Base-by-base conservation (phyloP, 1,140 invertebrate species). In the Macrobrachium nipponense region DNA sequence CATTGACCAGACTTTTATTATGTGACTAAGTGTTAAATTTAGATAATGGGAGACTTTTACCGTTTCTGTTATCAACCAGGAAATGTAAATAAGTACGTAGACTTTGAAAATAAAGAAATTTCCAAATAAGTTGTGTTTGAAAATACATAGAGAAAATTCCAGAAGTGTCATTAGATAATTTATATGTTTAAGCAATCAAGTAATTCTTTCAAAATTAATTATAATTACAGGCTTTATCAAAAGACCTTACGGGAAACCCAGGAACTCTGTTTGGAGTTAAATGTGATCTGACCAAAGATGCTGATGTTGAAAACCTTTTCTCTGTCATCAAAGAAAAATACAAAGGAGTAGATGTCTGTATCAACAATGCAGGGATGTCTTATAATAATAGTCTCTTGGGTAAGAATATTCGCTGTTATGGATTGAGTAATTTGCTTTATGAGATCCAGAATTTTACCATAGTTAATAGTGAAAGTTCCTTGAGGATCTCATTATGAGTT, bases 331-430 rank as follows among this genome's bases (percentile, higher is more conserved):
- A 90, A 23, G 80, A 66, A 6, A 76, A 89, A 20, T 87, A 88
- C 66, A 91, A 91, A 36, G 89, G 90, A 18, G 89, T 92, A 17
- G 91, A 91, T 87, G 89, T 91, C 0, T 90, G 90, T 80, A 88
- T 92, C 78, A 91, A 91, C 86, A 91, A 91, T 88, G 91, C 91
- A 11, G 91, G 91, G 2, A 60, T 91, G 14, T 87, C 89, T 20
- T 87, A 89, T 70, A 73, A 85, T 18, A 89, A 90, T 5, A 90
- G 90, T 14, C 78, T 92, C 6, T 72, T 91, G 11, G 89, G 86
- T 87, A 70, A 12, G 84, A 58, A 14, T 20, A 85, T 87, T 51
- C 0, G n/a, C n/a, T n/a, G n/a, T n/a, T n/a, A n/a, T n/a, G n/a
- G n/a, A n/a, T n/a, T 36, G 27, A 36, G 1, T 36, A 36, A 36